A percentile compares a stretch with the other conserved stretches of the same genome.
phyloP scores from a whole-genome alignment of 2,113 vertebrate genomes.

The Boulengeromyrus knoepffleri region DNA sequence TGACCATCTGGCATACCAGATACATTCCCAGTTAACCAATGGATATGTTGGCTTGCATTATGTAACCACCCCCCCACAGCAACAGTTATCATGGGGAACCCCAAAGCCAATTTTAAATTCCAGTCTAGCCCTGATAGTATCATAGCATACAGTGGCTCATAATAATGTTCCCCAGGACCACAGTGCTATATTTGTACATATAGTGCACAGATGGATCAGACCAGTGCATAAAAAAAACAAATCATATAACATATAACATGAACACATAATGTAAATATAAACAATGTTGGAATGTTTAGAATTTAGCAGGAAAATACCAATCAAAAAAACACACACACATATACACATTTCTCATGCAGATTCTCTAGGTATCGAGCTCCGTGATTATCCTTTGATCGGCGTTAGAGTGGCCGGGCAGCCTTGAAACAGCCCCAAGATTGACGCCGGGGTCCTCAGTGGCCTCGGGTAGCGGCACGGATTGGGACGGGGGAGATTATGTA shows the following conservation, averaged over 20 bases:
- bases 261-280: background rate
- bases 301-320: background rate
- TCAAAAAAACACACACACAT: background rate
- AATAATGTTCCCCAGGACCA: background rate
- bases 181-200: background rate
- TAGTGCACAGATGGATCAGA: background rate
- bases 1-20: background rate
- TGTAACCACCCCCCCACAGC: background rate
- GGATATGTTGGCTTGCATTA: background rate
- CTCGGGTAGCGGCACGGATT: slow-evolving; percentile 41
- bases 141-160: background rate
- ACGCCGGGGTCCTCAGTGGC: slow-evolving; percentile 15
- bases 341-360: background rate
- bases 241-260: background rate
- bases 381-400: slow-evolving; percentile 33
- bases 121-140: background rate
- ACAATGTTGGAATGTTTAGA: background rate
- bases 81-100: background rate
- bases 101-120: background rate
- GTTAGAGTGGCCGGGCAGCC: slow-evolving; percentile 38
- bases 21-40: background rate
- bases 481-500: slow-evolving; percentile 46
- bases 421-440: slow-evolving; percentile 36
- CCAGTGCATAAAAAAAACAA: background rate
- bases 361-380: background rate